A percentile compares a stretch with the other conserved stretches of the same genome.
Evolutionary conservation across 2,113 vertebrate species (phyloP).

Genomic region (Pycnonotus jocosus): DNA sequence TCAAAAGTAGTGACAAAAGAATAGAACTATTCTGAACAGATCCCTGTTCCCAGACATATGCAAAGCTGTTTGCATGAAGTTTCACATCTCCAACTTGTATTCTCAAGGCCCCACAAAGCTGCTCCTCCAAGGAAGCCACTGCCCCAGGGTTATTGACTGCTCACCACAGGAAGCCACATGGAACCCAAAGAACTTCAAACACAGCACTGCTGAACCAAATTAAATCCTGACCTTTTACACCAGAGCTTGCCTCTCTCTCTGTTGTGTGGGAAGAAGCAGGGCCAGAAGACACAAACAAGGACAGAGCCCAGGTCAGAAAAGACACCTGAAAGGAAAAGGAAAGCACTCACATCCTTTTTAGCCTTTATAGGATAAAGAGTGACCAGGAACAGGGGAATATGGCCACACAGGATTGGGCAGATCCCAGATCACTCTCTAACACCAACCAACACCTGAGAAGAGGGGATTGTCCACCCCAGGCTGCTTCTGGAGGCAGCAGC

Average conservation of each 20-base stretch:
- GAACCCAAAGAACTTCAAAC: not conserved
- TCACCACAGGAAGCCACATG: not conserved
- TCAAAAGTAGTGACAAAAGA: rapidly evolving
- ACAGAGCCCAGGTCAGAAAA: not conserved
- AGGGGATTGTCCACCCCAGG: rapidly evolving
- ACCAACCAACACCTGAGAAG: rapidly evolving
- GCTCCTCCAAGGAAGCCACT: not conserved
- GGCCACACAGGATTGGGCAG: not conserved
- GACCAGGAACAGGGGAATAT: not conserved
- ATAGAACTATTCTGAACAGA: not conserved
- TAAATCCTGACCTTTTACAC: not conserved
- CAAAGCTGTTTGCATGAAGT: not conserved
- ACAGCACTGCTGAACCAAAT: not conserved
- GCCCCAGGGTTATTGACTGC: not conserved
- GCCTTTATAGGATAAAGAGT: not conserved
- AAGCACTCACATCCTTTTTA: rapidly evolving
- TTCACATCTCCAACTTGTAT: rapidly evolving
- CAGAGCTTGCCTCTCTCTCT: not conserved
- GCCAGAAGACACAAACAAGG: not conserved
- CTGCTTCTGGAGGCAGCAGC: not conserved
- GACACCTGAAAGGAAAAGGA: rapidly evolving
- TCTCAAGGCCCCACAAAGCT: not conserved
- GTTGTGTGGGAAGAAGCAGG: not conserved
- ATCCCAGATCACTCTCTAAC: not conserved
- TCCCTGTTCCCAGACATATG: rapidly evolving